A percentile compares a stretch with the other conserved stretches of the same genome.
Conservation (phyloP, 2,888 invertebrate genomes). For the Pristionchus japonicus region DNA sequence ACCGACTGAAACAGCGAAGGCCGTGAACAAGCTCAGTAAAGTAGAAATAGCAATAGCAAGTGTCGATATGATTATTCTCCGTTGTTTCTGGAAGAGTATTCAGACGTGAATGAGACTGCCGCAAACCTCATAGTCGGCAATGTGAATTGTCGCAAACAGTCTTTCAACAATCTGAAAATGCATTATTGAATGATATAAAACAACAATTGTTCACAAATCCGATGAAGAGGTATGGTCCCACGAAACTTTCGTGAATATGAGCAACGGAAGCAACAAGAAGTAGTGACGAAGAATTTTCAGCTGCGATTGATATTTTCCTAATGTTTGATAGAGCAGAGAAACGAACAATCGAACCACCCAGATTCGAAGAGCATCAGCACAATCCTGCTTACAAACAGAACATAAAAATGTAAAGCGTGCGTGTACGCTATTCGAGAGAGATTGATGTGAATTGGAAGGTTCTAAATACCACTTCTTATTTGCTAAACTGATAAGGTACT, state of each 20-base stretch:
- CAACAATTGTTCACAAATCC: background rate
- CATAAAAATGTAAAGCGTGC: background rate
- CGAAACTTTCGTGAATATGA: background rate
- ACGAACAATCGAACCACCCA: background rate
- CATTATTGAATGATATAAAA: background rate
- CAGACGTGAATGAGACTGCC: too few relatives aligned
- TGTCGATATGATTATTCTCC: background rate
- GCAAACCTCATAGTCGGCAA: background rate
- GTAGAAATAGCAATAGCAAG: background rate
- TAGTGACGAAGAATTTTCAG: background rate
- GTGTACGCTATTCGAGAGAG: background rate
- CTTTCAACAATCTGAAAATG: background rate
- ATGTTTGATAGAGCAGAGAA: too few relatives aligned
- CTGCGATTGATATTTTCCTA: too few relatives aligned
- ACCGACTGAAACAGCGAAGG: background rate
- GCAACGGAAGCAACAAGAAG: background rate
- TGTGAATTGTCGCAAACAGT: background rate
- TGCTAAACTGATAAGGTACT: background rate
- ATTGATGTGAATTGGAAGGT: background rate
- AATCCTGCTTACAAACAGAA: background rate
- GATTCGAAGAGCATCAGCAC: background rate
- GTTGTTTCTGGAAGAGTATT: too few relatives aligned
- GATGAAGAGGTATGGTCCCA: background rate
- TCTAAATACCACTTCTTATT: background rate
- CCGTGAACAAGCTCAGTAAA: background rate